These are phyloP conservation scores for Solea senegalensis DNA, from an alignment of 2,113 vertebrate genomes.

Conservation along the genomic window DNA sequence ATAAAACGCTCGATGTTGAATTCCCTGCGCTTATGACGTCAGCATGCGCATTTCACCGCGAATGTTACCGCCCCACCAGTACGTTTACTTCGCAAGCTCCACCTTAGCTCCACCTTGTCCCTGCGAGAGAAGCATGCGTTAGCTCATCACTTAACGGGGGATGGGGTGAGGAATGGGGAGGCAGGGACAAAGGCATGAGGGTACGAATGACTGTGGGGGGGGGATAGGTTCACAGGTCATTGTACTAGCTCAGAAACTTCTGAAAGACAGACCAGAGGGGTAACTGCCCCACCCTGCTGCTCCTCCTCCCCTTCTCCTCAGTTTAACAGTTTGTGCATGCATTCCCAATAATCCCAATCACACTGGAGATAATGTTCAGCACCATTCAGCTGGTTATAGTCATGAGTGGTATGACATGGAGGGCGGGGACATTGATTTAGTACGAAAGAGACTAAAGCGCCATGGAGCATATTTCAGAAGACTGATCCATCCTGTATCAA, in stretches of 20 bases:
- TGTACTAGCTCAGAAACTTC: neutral
- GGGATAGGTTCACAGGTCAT: slow-evolving; percentile 16
- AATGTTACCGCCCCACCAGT: too few relatives aligned
- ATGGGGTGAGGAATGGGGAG: slow-evolving; percentile 20
- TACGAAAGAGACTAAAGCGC: neutral
- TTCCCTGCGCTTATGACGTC: too few relatives aligned
- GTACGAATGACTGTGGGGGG: neutral
- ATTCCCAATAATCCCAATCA: neutral
- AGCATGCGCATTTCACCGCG: too few relatives aligned
- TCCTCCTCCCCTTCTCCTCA: neutral
- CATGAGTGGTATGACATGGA: slow-evolving; percentile 4
- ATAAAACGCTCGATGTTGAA: too few relatives aligned
- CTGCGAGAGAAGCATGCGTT: neutral
- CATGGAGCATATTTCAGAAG: neutral
- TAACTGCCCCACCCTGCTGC: neutral
- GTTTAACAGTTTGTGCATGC: neutral
- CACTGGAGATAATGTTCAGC: slow-evolving; percentile 10
- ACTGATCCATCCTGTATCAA: neutral
- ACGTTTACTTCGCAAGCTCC: too few relatives aligned
- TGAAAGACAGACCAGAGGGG: neutral
- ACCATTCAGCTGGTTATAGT: slow-evolving; percentile 14
- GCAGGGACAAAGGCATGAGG: neutral
- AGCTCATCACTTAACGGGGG: slow-evolving; percentile 4
- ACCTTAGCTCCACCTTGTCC: too few relatives aligned
- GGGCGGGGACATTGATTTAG: slow-evolving; percentile 24